Conservation (phyloP, 2,113 vertebrate genomes). For the Atractosteus spatula region DNA sequence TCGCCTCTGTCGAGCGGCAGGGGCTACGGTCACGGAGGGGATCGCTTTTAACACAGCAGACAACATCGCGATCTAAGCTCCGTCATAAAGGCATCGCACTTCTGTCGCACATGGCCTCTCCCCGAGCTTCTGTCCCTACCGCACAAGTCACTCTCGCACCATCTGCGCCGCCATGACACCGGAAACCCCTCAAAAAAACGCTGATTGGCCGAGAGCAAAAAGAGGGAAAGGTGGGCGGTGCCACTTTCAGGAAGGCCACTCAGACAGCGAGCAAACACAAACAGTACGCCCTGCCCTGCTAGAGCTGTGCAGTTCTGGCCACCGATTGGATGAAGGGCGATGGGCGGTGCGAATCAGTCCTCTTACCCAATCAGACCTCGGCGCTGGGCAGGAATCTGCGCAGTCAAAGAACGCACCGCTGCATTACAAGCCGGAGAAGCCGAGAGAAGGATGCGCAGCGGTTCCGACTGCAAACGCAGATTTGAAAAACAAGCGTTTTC, state of each 20-base stretch:
- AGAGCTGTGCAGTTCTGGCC: background rate
- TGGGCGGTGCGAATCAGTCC: too few relatives aligned
- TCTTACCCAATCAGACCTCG: too few relatives aligned
- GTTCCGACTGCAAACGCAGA: too few relatives aligned
- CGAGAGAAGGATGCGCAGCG: too few relatives aligned
- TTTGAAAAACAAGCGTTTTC: too few relatives aligned
- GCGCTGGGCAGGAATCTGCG: too few relatives aligned
- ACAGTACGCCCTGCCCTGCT: background rate
- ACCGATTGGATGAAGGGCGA: too few relatives aligned
- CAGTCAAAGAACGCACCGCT: too few relatives aligned
- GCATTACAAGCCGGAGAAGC: too few relatives aligned
- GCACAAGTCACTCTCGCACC: background rate
- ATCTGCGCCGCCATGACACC: slow-evolving; percentile 60
- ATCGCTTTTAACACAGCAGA: slow-evolving; percentile 33
- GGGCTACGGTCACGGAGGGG: slow-evolving; percentile 22
- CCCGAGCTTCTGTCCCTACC: background rate
- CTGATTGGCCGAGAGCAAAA: slow-evolving; percentile 28
- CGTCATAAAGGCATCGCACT: background rate
- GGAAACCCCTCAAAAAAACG: slow-evolving; percentile 41
- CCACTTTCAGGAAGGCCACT: slow-evolving; percentile 10
- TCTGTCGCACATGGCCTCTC: slow-evolving; percentile 13
- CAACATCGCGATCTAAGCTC: slow-evolving; percentile 36
- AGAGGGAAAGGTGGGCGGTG: background rate
- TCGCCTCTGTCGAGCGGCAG: slow-evolving; percentile 32
- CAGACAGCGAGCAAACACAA: slow-evolving; percentile 6